Evolutionary conservation across 2,888 invertebrate genomes (phyloP), one percentile per base, ranked within the genome.

Genomic region (Drosophila cracens): DNA sequence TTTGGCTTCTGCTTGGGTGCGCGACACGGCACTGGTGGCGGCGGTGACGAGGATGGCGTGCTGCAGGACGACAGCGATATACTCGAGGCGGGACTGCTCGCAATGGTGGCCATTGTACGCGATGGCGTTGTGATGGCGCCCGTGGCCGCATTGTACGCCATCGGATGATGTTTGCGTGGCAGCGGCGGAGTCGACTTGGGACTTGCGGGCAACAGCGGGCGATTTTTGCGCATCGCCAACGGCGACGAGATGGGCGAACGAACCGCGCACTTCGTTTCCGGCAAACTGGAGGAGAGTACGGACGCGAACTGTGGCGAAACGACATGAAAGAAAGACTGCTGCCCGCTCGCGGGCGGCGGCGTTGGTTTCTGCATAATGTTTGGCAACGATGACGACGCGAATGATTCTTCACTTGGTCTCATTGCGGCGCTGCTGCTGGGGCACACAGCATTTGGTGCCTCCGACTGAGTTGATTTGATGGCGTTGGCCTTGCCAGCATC

Each of bases 61-160:
- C 92, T 92, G 54, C 92, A 92, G 6, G 93, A 92, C 0, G 93
- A 93, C 21, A 93, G 86, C 33, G 92, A 85, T 51, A 93, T 92
- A 38, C 92, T 86, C 1, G 93, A 92, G 1, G 90, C 89, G 33
- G 93, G 92, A 70, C 93, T 93, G 1, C 87, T 82, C 4, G 87
- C 87, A 33, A 82, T 82, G 33, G 89, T 82, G 54, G 74, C 57
- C 63, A 76, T 85, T 59, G 91, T 81, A 43, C 92, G 87, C 4
- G 90, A 71, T 13, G 92, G 90, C 27, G 81, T 79, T 2, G 84
- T 89, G 5, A 91, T 90, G 2, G 74, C 69, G 0, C 90, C 88
- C 0, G 91, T 91, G 33, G 89, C 72, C 29, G 86, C 82, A 82
- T 90, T 92, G 27, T 92, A 91, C 0, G 90, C 87, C 68, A 91